Evolutionary conservation across 2,797 vertebrate genomes (phyloP).

Genomic region (Melanitta fusca): DNA sequence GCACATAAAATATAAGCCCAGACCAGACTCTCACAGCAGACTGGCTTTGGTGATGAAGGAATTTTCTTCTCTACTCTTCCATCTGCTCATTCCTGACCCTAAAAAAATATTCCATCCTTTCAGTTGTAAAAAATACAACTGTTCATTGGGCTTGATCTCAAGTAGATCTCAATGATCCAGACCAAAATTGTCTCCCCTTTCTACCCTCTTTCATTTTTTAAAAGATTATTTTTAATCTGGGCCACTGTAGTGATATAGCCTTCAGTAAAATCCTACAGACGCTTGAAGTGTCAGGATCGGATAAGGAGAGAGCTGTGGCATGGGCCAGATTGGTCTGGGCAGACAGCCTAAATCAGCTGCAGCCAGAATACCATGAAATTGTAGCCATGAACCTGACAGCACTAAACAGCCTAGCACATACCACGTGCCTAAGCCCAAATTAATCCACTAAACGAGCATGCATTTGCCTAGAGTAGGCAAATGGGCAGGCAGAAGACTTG

Average conservation of each 20-base stretch:
- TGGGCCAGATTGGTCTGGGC: not conserved
- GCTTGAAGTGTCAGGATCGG: not conserved
- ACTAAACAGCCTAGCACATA: not conserved
- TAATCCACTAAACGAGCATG: not conserved
- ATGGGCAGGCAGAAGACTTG: not conserved
- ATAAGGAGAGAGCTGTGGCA: rapidly evolving
- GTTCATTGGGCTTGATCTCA: not conserved
- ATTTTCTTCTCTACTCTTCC: not conserved
- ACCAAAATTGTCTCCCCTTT: not conserved
- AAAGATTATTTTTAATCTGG: not conserved
- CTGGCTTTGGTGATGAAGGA: not conserved
- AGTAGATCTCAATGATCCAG: not conserved
- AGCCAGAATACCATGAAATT: not conserved
- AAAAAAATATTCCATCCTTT: not conserved
- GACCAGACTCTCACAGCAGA: not conserved
- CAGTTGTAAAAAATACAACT: not conserved
- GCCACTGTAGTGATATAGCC: not conserved
- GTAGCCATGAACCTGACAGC: not conserved
- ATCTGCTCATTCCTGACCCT: not conserved
- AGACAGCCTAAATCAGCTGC: not conserved
- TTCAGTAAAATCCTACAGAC: not conserved
- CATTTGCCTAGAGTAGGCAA: not conserved
- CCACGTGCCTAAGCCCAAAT: not conserved
- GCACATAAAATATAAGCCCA: not conserved
- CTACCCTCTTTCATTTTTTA: not conserved